Evolutionary conservation across 2,888 invertebrate genomes (phyloP).

Genomic region (Apomyelois bistriatella): DNA sequence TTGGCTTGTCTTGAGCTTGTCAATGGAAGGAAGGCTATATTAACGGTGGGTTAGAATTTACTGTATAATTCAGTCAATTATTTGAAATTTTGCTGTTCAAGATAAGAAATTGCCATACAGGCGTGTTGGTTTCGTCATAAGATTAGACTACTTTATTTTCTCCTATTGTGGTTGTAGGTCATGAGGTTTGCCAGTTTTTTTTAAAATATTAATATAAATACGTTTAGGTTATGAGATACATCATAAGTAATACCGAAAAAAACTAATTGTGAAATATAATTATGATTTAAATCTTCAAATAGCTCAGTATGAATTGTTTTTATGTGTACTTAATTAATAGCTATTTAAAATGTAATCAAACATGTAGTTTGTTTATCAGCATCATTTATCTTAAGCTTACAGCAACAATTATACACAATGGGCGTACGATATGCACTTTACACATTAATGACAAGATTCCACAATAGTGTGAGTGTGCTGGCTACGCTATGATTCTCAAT

Average conservation of each 20-base stretch:
- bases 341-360: background rate
- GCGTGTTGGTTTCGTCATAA: no score
- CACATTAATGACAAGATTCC: background rate
- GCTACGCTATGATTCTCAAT: background rate
- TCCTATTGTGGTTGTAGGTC: no score
- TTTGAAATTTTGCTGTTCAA: background rate
- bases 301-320: background rate
- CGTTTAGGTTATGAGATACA: no score
- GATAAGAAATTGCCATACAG: no score
- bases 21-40: slow-evolving; percentile 17
- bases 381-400: background rate
- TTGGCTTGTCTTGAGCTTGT: slow-evolving; percentile 35
- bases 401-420: background rate
- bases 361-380: background rate
- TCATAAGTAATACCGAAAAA: no score
- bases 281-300: no score
- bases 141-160: no score
- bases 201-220: no score
- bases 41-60: slow-evolving; percentile 6
- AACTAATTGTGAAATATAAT: no score
- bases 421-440: background rate
- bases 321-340: background rate
- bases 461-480: background rate
- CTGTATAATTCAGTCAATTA: background rate
- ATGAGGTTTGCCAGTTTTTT: no score